phyloP scores from a whole-genome alignment of 2,113 vertebrate genomes.

The cattle (Bos taurus) region DNA sequence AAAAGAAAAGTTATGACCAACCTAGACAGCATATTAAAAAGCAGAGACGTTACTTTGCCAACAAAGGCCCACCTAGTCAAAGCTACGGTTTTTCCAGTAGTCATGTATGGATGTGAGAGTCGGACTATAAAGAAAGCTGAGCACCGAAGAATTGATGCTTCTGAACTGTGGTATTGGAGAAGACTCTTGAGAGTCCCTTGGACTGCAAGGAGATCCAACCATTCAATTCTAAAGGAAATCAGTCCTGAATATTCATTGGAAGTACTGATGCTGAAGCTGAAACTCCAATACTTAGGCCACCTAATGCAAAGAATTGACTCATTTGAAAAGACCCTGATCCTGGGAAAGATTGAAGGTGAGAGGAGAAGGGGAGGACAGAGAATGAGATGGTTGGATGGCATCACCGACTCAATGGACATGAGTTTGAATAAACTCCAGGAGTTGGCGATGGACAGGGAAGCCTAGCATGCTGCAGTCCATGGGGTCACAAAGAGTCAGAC shows the following conservation, averaged over 20 bases:
- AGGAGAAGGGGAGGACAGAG: not conserved
- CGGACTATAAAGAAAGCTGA: not conserved
- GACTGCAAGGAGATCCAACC: not conserved
- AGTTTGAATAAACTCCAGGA: not conserved
- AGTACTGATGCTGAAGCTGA: not conserved
- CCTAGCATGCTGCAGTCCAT: not conserved
- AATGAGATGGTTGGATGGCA: not conserved
- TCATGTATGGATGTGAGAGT: not conserved
- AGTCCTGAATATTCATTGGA: not conserved
- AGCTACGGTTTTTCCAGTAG: not conserved
- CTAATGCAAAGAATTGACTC: not conserved
- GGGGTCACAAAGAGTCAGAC: not conserved
- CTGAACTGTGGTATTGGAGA: not conserved
- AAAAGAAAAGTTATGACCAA: not conserved
- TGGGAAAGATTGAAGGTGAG: not conserved
- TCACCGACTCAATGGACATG: not conserved
- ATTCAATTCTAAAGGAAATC: not conserved
- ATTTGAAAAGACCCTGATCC: not conserved
- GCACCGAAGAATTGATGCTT: rapidly evolving
- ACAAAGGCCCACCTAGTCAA: not conserved
- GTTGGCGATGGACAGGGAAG: not conserved
- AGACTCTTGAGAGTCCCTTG: not conserved
- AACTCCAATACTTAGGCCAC: not conserved
- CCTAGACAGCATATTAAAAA: not conserved
- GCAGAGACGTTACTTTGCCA: not conserved